Evolutionary conservation across 1,140 invertebrate species (phyloP), one percentile per base, ranked within the genome.

Genomic region (Ips typographus): DNA sequence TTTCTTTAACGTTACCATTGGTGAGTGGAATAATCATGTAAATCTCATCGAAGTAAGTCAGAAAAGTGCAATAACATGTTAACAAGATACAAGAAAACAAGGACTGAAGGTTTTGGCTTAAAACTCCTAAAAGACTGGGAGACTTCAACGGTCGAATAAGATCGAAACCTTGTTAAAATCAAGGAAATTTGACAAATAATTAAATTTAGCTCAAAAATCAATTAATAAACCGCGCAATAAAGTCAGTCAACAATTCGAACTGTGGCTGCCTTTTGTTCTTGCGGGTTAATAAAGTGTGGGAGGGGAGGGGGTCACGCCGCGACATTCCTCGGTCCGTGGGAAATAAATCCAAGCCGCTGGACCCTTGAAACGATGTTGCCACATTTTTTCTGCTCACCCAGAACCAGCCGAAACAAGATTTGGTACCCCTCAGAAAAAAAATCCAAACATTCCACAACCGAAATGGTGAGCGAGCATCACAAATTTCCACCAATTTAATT

Each of bases 261-360:
- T 65, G 66, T 72, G 65, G 71, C 71, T 69, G 67, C 8, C 72
- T 74, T 75, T 75, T 75, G 74, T 75, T 75, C 74, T 75, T 75
- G 66, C 70, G 68, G 71, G 61, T 71, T 71, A 75, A 73, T 73
- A 75, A 65, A 71, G 62, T 68, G 70, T 65, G 51, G 64, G 74
- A 55, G 63, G 62, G 65, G 37, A 53, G 47, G 69, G 74, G 70
- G 68, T 69, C 62, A 72, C 65, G 62, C 71, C 66, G 73, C 74
- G 74, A 75, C 74, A 75, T 75, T 75, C 74, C 71, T 63, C 70
- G 72, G 74, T 68, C 74, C 74, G 74, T 75, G 74, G 74, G 74
- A 75, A 75, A 73, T 74, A 68, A 69, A 71, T 75, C 68, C 74
- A 55, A 72, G 64, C 72, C 68, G 72, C 70, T 68, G 74, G 69